Base-by-base conservation (phyloP, 2,113 vertebrate species). In the Chaetops frenatus region DNA sequence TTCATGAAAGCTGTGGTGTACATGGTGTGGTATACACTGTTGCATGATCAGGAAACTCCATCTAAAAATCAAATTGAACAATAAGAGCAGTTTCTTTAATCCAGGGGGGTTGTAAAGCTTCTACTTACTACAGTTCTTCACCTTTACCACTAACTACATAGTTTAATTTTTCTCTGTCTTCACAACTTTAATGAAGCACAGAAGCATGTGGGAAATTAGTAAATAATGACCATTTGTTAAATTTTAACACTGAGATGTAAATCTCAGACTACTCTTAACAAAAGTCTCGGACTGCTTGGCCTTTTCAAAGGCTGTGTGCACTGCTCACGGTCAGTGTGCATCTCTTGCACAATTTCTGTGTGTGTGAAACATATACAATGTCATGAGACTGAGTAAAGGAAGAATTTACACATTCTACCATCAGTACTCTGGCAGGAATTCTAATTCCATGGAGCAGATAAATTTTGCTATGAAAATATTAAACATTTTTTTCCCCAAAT, bases 1-100 rank as follows among this genome's bases (percentile, higher is more conserved):
- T 56, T 94, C 95, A 96, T 94, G 90, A 97, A 96, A 97, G 80
- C 58, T 94, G 90, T 64, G 96, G 65, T 65, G 89, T 80, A 81
- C 76, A 86, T 67, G 72, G 92, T 72, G 23, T n/a, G n/a, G n/a
- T n/a, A 85, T 64, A 94, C 81, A 67, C 38, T 54, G 58, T 77
- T 42, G 14, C 36, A 85, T 15, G 67, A 91, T 78, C 81, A 93
- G 76, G 84, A 96, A 97, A 96, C 81, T 57, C 92, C 57, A 93
- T 76, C 87, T 94, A 92, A 93, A 97, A 93, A 85, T 73, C 58
- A 88, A 91, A 91, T 67, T 83, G 93, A 96, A 78, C 79, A 88
- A 86, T 83, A 78, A 40, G 36, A 93, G 54, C 19, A 69, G 61
- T 72, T 85, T 76, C 14, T 47, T 95, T 78, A 92, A 81, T 66